Evolutionary conservation across 35 echinoderm and acorn worm species (phyloP), one percentile per base, ranked within the genome.

Genomic region (Amphiura filiformis): DNA sequence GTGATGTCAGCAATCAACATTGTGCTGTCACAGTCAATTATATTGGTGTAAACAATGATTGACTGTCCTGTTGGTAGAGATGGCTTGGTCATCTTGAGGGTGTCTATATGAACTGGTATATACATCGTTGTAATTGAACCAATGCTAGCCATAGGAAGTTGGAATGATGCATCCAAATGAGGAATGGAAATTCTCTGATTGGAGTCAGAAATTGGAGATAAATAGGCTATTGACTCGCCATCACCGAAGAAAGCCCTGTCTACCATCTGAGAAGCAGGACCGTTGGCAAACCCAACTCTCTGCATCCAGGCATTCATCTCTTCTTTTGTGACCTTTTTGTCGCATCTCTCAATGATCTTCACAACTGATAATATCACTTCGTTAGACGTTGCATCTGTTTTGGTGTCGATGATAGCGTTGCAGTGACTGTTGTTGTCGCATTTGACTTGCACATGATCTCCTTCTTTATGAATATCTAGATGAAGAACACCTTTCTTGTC

Each of bases 151-250:
- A 79, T 32, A 26, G 94, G 39, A 30, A 92, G 89, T 44, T 98
- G 96, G 56, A 98, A 98, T 32, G 91, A 90, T 11, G 88, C 92
- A 87, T 90, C 90, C 14, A 94, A 57, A 61, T 91, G 86, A 28
- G 96, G 91, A 31, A 91, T 94, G 15, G 89, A 82, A 38, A 94
- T 92, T 31, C 89, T 85, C 77, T 98, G 92, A 38, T 92, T 94
- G 86, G 91, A 83, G 65, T 90, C 85, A 64, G 85, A 57, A 77
- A 85, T 82, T 52, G 84, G 79, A 17, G 37, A 32, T 35, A 94
- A 56, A 57, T 81, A 81, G 1, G 81, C 92, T 13, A 94, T 22
- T 30, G 84, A 38, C 77, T 98, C 96, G 31, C 92, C 92, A 83
- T 92, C 87, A 11, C 96, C 95, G 35, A 90, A n/a, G 37, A 90